A percentile compares a stretch with the other conserved stretches of the same genome.
Evolutionary conservation across 2,888 invertebrate species (phyloP).

Genomic region (Byasa hedistus): DNA sequence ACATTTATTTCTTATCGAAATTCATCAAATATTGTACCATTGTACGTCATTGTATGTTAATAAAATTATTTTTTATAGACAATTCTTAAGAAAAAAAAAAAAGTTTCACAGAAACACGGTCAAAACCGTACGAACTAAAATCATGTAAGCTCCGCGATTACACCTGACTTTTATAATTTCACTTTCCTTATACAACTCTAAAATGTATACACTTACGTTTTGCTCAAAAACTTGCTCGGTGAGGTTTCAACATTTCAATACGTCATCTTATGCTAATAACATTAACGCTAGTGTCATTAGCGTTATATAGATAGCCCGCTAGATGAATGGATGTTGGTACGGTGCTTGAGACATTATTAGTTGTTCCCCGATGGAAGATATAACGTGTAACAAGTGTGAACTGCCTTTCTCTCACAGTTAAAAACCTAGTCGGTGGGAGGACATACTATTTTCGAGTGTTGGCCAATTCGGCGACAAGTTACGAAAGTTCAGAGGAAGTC

Average conservation of each 20-base stretch:
- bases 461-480: slow-evolving; percentile 92
- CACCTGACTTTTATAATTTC: neutral
- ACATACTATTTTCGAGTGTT: slow-evolving; percentile 95
- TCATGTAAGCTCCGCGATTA: neutral
- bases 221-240: slow-evolving; percentile 22
- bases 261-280: slow-evolving; percentile 29
- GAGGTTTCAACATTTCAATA: slow-evolving; percentile 6
- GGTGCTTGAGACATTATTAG: neutral
- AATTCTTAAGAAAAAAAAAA: too few species aligned
- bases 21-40: too few species aligned
- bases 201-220: neutral
- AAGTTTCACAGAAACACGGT: neutral
- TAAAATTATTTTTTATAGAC: too few species aligned
- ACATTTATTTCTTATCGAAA: too few species aligned
- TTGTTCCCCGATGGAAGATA: neutral
- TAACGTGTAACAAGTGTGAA: slow-evolving; percentile 3
- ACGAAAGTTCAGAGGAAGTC: slow-evolving; percentile 92
- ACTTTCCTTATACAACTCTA: neutral
- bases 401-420: slow-evolving; percentile 80
- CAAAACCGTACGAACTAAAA: neutral
- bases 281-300: slow-evolving; percentile 30
- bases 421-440: slow-evolving; percentile 93
- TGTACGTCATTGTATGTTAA: too few species aligned
- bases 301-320: slow-evolving; percentile 9
- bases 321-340: neutral